These are phyloP conservation scores for Hippocampus mohnikei DNA, from an alignment of 2,113 vertebrate genomes.

Conservation along the genomic window DNA sequence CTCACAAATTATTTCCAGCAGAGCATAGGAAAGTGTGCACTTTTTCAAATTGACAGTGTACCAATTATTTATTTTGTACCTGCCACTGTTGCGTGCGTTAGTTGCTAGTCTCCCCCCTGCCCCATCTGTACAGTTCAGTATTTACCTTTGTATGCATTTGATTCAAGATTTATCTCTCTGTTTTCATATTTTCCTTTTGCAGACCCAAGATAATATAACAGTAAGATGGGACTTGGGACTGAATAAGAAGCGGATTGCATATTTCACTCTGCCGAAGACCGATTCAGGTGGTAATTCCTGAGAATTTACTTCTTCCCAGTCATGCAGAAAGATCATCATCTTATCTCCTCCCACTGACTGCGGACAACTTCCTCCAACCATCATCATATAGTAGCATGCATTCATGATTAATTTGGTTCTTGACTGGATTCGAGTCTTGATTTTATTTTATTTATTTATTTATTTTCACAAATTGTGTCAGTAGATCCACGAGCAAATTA, in stretches of 20 bases:
- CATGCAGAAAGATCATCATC: constrained; percentile 38
- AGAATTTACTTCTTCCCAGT: constrained; percentile 38
- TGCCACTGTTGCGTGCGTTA: not conserved
- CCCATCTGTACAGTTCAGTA: not conserved
- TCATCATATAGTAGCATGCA: constrained; percentile 45
- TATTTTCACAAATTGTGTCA: constrained; percentile 19
- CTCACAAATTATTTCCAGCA: not conserved
- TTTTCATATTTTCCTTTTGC: constrained; percentile 20
- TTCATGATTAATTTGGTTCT: constrained; percentile 27
- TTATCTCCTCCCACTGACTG: constrained; percentile 19
- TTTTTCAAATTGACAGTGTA: not conserved
- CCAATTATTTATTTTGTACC: not conserved
- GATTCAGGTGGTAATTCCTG: constrained; percentile 87
- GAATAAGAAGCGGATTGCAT: constrained; percentile 99
- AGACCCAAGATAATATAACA: constrained; percentile 99
- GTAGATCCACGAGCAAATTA: not conserved
- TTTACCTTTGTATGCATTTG: not conserved
- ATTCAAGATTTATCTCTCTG: not conserved
- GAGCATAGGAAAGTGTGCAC: no score
- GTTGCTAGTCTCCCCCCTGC: not conserved
- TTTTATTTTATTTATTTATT: constrained; percentile 3
- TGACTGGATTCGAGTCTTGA: constrained; percentile 14
- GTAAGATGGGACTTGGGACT: constrained; percentile 98
- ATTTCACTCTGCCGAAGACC: constrained; percentile 98
- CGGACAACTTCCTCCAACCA: constrained; percentile 34